These are phyloP conservation scores for Myiotriccus ornatus DNA, from an alignment of 2,797 vertebrate genomes.

Conservation along the genomic window DNA sequence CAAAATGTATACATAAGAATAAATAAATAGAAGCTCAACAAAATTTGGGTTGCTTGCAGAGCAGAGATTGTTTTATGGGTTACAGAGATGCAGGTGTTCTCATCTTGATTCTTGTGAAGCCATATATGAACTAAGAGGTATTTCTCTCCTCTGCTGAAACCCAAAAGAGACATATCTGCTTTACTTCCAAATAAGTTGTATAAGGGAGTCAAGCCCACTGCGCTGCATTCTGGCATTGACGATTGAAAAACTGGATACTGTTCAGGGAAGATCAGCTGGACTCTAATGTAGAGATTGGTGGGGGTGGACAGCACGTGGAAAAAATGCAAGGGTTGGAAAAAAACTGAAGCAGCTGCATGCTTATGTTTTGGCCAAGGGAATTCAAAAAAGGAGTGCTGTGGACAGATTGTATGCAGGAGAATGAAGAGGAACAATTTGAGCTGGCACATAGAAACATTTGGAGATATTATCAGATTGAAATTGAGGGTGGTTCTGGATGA, in stretches of 20 bases:
- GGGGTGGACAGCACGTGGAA: slow-evolving; percentile 9
- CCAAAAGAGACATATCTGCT: background rate
- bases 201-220: background rate
- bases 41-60: background rate
- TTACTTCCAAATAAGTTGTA: background rate
- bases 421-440: background rate
- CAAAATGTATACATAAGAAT: background rate
- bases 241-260: background rate
- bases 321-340: slow-evolving; percentile 17
- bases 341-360: slow-evolving; percentile 30
- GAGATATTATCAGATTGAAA: background rate
- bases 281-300: background rate
- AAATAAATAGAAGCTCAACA: background rate
- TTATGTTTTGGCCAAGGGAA: slow-evolving; percentile 3
- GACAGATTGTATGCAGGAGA: background rate
- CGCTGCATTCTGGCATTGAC: slow-evolving; percentile 5
- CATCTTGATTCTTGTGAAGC: background rate
- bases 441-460: background rate
- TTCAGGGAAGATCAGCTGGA: slow-evolving; percentile 48
- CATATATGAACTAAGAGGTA: background rate
- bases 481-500: background rate
- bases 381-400: background rate
- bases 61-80: background rate
- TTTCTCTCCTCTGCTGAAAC: background rate
- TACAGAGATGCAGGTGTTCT: background rate